Evolutionary conservation across 2,797 vertebrate species (phyloP).

Genomic region (Sebastes cheni): DNA sequence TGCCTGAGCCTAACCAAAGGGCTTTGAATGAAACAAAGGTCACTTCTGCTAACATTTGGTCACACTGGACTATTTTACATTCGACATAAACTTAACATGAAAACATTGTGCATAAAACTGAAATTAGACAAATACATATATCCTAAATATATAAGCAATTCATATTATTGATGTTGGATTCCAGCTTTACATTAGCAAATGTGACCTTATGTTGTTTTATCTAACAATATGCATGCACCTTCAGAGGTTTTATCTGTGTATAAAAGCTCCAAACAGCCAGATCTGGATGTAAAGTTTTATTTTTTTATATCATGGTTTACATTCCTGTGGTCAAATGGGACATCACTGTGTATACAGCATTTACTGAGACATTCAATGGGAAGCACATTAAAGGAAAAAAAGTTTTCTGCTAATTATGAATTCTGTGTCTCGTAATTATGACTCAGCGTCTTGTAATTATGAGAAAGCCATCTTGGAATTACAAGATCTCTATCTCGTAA

Average conservation of each 20-base stretch:
- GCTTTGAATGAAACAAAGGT: conserved; percentile 51
- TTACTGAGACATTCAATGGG: not conserved
- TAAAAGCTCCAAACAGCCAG: conserved; percentile 15
- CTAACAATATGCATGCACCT: conserved; percentile 67
- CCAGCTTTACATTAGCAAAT: conserved; percentile 51
- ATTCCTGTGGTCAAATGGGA: conserved; percentile 67
- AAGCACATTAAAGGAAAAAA: conserved; percentile 8
- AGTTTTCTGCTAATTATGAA: conserved; percentile 7
- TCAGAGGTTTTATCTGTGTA: conserved; percentile 11
- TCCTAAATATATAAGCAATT: not conserved
- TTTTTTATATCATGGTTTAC: conserved; percentile 56
- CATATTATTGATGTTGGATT: not conserved
- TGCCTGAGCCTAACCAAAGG: conserved; percentile 32
- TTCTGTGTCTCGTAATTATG: conserved; percentile 2
- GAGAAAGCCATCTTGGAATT: not conserved
- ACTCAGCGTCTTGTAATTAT: not conserved
- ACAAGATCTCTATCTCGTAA: not conserved
- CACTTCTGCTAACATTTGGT: conserved; percentile 60
- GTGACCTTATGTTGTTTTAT: conserved; percentile 57
- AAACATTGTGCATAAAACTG: not conserved
- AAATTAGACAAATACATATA: not conserved
- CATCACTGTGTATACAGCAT: not conserved
- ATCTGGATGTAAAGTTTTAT: not conserved
- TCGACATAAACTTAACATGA: not conserved
- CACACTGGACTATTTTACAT: not conserved